Percentiles rank a stretch among this genome's conserved stretches.
phyloP scores from a whole-genome alignment of 2,888 invertebrate species.

The Lissonota sp. region DNA sequence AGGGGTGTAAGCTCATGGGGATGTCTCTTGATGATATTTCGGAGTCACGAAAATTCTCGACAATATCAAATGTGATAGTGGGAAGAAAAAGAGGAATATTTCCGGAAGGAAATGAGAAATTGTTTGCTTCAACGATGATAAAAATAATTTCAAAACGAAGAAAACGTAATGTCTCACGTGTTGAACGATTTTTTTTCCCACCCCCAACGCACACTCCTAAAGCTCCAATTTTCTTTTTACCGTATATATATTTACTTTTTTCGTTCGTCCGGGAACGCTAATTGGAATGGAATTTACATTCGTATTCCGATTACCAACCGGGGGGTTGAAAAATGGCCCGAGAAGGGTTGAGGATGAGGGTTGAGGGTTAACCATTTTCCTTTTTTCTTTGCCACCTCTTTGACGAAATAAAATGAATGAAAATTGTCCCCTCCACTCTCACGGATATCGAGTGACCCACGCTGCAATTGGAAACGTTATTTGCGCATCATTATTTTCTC shows the following conservation, averaged over 20 bases:
- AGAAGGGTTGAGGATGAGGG: neutral
- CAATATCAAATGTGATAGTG: too few species aligned
- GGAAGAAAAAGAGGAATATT: neutral
- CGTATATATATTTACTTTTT: neutral
- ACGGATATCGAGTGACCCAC: slow-evolving; percentile 12
- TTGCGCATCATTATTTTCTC: neutral
- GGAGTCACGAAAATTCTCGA: neutral
- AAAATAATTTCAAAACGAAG: neutral
- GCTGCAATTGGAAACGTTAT: slow-evolving; percentile 24
- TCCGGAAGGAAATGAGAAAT: neutral
- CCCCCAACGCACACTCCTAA: too few species aligned
- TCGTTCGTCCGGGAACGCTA: neutral
- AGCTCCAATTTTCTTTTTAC: neutral
- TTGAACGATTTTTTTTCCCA: neutral
- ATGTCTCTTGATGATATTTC: slow-evolving; percentile 17
- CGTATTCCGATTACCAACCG: neutral
- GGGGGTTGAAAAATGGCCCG: neutral
- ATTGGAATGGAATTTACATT: slow-evolving; percentile 39
- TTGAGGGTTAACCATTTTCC: neutral
- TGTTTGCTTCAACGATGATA: neutral
- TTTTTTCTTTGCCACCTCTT: neutral
- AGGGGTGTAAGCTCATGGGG: neutral
- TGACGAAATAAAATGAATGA: neutral
- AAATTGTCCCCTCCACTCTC: slow-evolving; percentile 10
- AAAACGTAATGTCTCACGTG: neutral